These are phyloP conservation scores for Heteractis magnifica DNA, from an alignment of 92 coral and sea anemone genomes.

Conservation along the genomic window DNA sequence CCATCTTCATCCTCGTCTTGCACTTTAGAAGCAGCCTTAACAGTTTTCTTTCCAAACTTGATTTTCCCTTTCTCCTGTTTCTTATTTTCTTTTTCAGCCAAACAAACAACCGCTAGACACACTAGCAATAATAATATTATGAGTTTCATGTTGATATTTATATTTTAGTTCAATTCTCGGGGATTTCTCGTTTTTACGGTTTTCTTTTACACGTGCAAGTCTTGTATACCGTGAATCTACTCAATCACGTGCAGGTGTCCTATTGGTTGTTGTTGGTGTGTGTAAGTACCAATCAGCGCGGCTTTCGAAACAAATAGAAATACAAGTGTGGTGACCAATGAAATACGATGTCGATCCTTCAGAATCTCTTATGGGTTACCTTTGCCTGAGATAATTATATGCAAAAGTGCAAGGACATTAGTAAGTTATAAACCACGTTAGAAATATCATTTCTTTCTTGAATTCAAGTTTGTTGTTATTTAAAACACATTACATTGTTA, in stretches of 20 bases:
- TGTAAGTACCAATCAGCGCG: slow-evolving; percentile 8
- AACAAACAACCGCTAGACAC: background rate
- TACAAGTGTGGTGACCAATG: background rate
- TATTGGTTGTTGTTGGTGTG: slow-evolving; percentile 3
- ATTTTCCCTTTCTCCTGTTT: background rate
- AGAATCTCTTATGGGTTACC: too few species aligned
- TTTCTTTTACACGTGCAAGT: slow-evolving; percentile 4
- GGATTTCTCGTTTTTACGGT: background rate
- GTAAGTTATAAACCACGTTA: too few species aligned
- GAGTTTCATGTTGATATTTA: slow-evolving; percentile 2
- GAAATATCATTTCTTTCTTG: too few species aligned
- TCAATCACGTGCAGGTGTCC: slow-evolving; percentile 21
- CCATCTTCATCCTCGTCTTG: slow-evolving; percentile 35
- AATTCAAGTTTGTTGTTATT: too few species aligned
- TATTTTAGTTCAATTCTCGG: background rate
- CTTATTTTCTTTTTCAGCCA: background rate
- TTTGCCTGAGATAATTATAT: too few species aligned
- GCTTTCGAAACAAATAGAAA: background rate
- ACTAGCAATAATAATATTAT: slow-evolving; percentile 2
- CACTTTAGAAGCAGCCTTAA: background rate
- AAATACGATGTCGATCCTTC: too few species aligned
- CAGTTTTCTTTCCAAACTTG: slow-evolving; percentile 8
- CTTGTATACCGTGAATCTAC: background rate
- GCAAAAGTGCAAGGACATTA: too few species aligned
- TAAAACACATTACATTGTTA: too few species aligned